These are phyloP conservation scores for Anhinga rufa DNA, from an alignment of 2,113 vertebrate species.

Conservation along the genomic window DNA sequence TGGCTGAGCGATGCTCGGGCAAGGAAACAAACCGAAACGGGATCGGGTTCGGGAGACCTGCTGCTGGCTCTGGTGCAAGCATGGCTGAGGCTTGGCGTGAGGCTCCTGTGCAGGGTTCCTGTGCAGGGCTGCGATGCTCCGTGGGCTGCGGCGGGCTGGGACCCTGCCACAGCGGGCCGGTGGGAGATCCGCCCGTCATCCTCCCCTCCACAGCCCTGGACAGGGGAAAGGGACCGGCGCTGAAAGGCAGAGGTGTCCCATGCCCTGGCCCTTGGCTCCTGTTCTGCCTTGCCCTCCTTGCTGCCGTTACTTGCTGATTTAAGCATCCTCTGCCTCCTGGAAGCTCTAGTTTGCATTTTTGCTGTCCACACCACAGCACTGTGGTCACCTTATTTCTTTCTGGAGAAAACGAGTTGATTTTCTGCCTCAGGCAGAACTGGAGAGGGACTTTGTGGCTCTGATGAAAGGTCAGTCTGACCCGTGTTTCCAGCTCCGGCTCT, in stretches of 20 bases:
- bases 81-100: rapidly evolving
- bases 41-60: not conserved
- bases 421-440: not conserved
- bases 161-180: not conserved
- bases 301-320: not conserved
- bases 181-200: not conserved
- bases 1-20: not conserved
- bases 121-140: not conserved
- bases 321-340: not conserved
- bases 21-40: rapidly evolving
- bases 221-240: not conserved
- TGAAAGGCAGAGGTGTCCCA: not conserved
- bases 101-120: not conserved
- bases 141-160: not conserved
- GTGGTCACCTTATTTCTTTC: not conserved
- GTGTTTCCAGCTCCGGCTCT: not conserved
- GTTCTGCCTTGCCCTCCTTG: not conserved
- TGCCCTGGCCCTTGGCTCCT: not conserved
- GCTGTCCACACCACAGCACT: not conserved
- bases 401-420: not conserved
- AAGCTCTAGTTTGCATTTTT: not conserved
- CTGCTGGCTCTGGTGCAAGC: not conserved
- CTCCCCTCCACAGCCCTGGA: not conserved
- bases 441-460: not conserved
- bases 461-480: not conserved